Evolutionary conservation across 2,888 invertebrate species (phyloP).

Genomic region (Ypsolopha sequella): DNA sequence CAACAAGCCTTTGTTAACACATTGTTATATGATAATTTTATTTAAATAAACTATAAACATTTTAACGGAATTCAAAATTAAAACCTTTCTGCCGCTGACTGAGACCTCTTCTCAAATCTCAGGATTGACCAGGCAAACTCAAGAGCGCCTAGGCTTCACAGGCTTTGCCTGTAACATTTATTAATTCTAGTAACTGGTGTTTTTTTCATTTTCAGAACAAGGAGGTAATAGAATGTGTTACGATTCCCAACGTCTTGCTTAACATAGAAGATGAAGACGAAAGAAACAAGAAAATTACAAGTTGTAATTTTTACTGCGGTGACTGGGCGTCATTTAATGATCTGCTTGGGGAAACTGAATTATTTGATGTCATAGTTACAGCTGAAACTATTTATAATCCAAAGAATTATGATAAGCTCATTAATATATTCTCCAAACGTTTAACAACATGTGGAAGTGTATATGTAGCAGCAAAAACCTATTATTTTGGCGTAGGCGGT

Average conservation of each 20-base stretch:
- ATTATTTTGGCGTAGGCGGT: conserved; percentile 97
- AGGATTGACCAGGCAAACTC: too few relatives aligned
- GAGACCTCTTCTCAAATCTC: too few relatives aligned
- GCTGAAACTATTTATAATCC: conserved; percentile 95
- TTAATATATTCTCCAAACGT: conserved; percentile 74
- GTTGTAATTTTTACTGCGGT: conserved; percentile 75
- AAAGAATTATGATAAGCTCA: conserved; percentile 82
- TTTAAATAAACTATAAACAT: too few relatives aligned
- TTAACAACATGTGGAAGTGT: conserved; percentile 73
- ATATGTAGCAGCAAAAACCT: conserved; percentile 89
- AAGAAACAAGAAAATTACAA: conserved; percentile 27
- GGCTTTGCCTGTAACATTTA: too few relatives aligned
- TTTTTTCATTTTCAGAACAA: conserved; percentile 75
- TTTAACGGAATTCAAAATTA: too few relatives aligned
- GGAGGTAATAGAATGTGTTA: conserved; percentile 84
- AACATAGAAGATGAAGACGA: conserved; percentile 67
- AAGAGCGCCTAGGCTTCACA: too few relatives aligned
- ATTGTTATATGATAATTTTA: too few relatives aligned
- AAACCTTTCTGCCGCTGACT: too few relatives aligned
- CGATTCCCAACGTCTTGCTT: conserved; percentile 83
- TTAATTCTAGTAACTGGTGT: conserved; percentile 6
- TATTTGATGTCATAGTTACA: conserved; percentile 89
- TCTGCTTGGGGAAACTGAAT: conserved; percentile 36
- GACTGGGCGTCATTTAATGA: conserved; percentile 79
- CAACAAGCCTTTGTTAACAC: too few relatives aligned